Evolutionary conservation across 2,797 vertebrate species (phyloP), one percentile per base, ranked within the genome.

Genomic region (Sebastes miniatus): DNA sequence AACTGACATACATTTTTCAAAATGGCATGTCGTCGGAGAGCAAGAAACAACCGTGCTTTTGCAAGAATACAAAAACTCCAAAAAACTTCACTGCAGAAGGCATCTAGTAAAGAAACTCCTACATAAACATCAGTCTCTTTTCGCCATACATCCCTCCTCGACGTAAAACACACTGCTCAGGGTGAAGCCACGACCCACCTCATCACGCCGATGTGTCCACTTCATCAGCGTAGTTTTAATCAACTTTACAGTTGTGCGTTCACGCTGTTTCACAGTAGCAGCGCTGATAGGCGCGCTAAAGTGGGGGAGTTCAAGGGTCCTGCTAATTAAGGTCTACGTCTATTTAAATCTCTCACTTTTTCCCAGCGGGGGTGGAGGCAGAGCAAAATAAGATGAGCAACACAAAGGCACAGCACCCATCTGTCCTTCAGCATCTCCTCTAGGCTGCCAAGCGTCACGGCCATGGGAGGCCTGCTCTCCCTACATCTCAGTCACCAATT

Each of bases 261-360:
- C 81, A 61, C 32, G 43, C 84, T 79, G 77, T 88, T 91, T 88
- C 70, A 81, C 87, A 88, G 71, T 70, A 61, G 89, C 85, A 9
- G 73, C 77, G 66, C 89, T 93, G 90, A 92, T 89, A 86, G 89
- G 83, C 83, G 66, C 16, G 61, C 64, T 82, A 78, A 89, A 92
- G 81, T 87, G 83, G 84, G 93, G 89, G 87, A 91, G 94, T 93
- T 95, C 93, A 95, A 91, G 91, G 93, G 93, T 94, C 93, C 83
- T 88, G 89, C 95, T 95, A 95, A 96, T 95, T 95, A 94, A 94
- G 93, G 94, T 95, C 93, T 91, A 87, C 64, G 76, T 93, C 95
- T 95, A 95, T 95, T 94, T 95, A 93, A 96, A 95, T 94, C 88
- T 77, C 72, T 32, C 70, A 82, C 89, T 91, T 92, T 83, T 83